Percentiles rank a stretch among this genome's conserved stretches.
Evolutionary conservation across 2,888 invertebrate species (phyloP).

Genomic region (Drosophila fulvimacula): DNA sequence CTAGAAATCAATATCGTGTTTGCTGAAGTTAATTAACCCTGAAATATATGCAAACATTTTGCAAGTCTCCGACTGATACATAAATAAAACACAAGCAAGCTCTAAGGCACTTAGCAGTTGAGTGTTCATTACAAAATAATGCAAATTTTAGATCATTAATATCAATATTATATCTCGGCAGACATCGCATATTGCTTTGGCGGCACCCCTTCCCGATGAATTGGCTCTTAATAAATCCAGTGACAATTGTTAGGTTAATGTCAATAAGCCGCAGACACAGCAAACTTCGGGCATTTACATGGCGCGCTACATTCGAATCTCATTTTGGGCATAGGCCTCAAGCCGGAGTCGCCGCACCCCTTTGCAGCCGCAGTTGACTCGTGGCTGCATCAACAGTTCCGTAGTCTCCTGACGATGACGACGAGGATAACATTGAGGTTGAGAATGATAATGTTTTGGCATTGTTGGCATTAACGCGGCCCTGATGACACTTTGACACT

Average conservation of each 20-base stretch:
- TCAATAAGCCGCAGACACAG: constrained; percentile 73
- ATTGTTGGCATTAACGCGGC: constrained; percentile 42
- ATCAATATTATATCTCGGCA: no score
- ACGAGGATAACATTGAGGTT: constrained; percentile 14
- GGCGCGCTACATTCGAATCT: constrained; percentile 59
- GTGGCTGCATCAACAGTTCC: constrained; percentile 50
- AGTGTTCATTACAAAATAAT: constrained; percentile 67
- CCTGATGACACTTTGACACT: constrained; percentile 66
- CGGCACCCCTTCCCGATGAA: constrained; percentile 30
- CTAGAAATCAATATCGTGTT: constrained; percentile 50
- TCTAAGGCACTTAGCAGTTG: neutral
- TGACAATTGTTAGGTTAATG: constrained; percentile 83
- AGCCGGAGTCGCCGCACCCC: constrained; percentile 30
- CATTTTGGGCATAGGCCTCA: constrained; percentile 32
- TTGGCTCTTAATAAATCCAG: constrained; percentile 81
- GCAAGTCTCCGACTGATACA: constrained; percentile 36
- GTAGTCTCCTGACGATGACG: constrained; percentile 12
- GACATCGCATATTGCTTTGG: constrained; percentile 14
- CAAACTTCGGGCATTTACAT: constrained; percentile 64
- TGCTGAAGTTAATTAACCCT: constrained; percentile 62
- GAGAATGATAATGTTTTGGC: constrained; percentile 44
- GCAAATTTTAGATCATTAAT: constrained; percentile 83
- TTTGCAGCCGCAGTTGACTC: constrained; percentile 61
- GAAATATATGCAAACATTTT: constrained; percentile 71
- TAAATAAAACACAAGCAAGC: constrained; percentile 10